phyloP scores from a whole-genome alignment of 2,113 vertebrate genomes.

The Rhegmatorhina hoffmannsi region DNA sequence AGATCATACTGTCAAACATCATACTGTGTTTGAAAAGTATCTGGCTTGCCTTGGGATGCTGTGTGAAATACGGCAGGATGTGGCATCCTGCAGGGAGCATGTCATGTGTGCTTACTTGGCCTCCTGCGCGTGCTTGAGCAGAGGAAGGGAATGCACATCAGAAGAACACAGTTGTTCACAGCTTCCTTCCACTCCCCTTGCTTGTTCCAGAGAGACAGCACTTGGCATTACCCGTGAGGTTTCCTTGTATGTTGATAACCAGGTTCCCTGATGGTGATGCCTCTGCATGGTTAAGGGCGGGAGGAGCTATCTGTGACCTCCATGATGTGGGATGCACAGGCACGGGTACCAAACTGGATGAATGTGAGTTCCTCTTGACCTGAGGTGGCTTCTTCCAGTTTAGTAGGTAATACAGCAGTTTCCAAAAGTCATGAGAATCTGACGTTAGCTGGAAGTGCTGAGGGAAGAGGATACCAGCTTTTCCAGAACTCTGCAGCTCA shows the following conservation, averaged over 20 bases:
- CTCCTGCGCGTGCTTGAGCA: background rate
- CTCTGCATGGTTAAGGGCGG: background rate
- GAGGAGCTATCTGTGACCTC: background rate
- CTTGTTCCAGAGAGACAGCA: background rate
- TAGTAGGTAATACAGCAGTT: background rate
- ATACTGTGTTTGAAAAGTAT: background rate
- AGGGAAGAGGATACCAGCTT: constrained; percentile 57
- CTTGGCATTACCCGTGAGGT: accelerated
- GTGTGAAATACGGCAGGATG: background rate
- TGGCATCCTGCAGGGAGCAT: constrained; percentile 41
- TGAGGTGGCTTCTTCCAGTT: background rate
- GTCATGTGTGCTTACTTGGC: background rate
- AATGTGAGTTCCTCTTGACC: background rate
- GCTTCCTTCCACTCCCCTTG: constrained; percentile 19
- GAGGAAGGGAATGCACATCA: constrained; percentile 16
- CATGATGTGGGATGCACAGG: accelerated
- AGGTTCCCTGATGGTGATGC: background rate
- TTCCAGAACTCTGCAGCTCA: constrained; percentile 53
- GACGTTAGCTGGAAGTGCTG: background rate
- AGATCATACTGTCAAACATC: constrained; percentile 4
- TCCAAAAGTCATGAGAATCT: background rate
- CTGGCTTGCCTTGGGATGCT: constrained; percentile 27
- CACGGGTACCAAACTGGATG: background rate
- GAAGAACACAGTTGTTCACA: background rate
- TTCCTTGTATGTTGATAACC: background rate